These are phyloP conservation scores for Ridgeia piscesae DNA, from an alignment of 1,140 invertebrate genomes.

Conservation along the genomic window DNA sequence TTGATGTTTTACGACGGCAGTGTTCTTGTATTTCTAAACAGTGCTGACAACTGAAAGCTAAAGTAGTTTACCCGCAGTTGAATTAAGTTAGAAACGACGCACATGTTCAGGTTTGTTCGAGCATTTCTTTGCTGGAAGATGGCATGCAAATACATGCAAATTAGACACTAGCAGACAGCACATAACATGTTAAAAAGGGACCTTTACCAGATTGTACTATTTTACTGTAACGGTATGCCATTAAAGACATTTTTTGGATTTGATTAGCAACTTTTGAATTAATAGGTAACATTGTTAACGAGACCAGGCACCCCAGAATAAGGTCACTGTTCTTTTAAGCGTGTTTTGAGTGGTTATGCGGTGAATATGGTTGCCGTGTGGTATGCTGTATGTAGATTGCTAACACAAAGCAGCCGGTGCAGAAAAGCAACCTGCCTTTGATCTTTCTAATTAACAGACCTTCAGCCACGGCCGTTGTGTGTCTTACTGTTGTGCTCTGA, in stretches of 20 bases:
- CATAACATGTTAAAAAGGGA: too few species aligned
- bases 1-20: background rate
- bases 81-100: too few species aligned
- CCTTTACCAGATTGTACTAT: too few species aligned
- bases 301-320: background rate
- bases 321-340: background rate
- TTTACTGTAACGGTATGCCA: too few species aligned
- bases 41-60: too few species aligned
- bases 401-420: background rate
- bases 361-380: background rate
- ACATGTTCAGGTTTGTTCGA: too few species aligned
- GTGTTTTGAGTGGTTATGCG: background rate
- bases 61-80: too few species aligned
- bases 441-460: conserved; percentile 15
- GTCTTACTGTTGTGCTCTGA: background rate
- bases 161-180: too few species aligned
- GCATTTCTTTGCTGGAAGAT: too few species aligned
- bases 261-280: background rate
- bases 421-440: background rate
- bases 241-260: background rate
- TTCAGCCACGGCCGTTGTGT: background rate
- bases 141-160: too few species aligned
- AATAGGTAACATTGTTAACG: background rate
- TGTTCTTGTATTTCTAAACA: too few species aligned
- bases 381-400: conserved; percentile 18